A percentile compares a stretch with the other conserved stretches of the same genome.
These are phyloP conservation scores for Calameuta pallipes DNA, from an alignment of 2,888 invertebrate species.

Conservation along the genomic window DNA sequence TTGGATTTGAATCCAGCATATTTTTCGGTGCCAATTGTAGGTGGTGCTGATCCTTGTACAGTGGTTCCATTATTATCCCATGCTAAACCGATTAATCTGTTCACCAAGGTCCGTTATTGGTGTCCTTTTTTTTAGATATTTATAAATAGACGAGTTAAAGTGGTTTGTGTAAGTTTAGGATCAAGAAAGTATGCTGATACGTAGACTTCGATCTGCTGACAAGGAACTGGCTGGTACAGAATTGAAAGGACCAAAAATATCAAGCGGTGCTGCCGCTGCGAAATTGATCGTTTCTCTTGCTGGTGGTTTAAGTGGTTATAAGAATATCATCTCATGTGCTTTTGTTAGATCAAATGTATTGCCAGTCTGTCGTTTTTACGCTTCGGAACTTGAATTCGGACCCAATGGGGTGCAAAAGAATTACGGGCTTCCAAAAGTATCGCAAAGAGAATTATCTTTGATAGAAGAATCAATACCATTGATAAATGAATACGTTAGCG, in stretches of 20 bases:
- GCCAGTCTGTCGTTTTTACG: slow-evolving; percentile 52
- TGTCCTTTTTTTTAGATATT: slow-evolving; percentile 3
- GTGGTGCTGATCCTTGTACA: slow-evolving; percentile 52
- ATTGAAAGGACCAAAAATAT: slow-evolving; percentile 40
- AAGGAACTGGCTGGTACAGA: slow-evolving; percentile 33
- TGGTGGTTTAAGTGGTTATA: slow-evolving; percentile 42
- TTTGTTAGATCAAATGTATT: slow-evolving; percentile 53
- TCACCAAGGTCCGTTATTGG: slow-evolving; percentile 36
- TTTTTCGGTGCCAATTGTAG: slow-evolving; percentile 51
- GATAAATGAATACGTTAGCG: slow-evolving; percentile 45
- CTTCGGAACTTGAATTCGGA: slow-evolving; percentile 51
- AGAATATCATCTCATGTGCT: slow-evolving; percentile 44
- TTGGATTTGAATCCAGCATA: slow-evolving; percentile 51
- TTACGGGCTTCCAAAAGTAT: slow-evolving; percentile 52
- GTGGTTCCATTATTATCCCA: slow-evolving; percentile 53
- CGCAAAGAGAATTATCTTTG: slow-evolving; percentile 40
- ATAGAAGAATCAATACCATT: slow-evolving; percentile 46
- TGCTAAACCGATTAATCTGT: slow-evolving; percentile 43
- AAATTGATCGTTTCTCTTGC: slow-evolving; percentile 50
- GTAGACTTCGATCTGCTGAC: slow-evolving; percentile 44
- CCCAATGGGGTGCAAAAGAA: slow-evolving; percentile 44
- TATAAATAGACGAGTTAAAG: background rate
- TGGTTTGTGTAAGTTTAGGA: slow-evolving; percentile 30
- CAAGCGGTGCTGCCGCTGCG: slow-evolving; percentile 46
- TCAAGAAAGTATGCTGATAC: slow-evolving; percentile 40